These are phyloP conservation scores for Pluvianellus socialis DNA, from an alignment of 2,113 vertebrate genomes.

Conservation along the genomic window DNA sequence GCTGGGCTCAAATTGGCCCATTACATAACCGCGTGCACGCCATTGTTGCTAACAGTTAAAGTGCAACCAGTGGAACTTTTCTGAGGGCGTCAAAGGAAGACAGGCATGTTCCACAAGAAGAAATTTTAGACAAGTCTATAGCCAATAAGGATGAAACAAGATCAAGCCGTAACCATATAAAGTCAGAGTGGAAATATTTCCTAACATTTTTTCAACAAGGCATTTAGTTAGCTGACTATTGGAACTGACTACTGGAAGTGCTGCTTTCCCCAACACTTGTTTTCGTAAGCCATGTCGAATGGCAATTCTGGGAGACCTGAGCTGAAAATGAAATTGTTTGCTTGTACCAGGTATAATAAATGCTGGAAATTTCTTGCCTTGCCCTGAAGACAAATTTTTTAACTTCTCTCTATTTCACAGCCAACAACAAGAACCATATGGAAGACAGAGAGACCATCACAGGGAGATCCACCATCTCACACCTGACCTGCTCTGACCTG, in stretches of 20 bases:
- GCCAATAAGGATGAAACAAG: background rate
- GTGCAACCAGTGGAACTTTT: background rate
- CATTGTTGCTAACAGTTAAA: accelerated
- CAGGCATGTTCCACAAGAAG: background rate
- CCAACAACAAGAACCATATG: background rate
- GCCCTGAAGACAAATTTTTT: background rate
- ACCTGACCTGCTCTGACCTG: background rate
- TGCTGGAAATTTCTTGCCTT: background rate
- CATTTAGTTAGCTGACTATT: background rate
- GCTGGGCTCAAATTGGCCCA: background rate
- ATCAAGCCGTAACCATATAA: background rate
- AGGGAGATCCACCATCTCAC: background rate
- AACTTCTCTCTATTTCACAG: background rate
- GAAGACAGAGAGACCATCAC: background rate
- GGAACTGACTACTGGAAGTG: background rate
- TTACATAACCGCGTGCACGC: background rate
- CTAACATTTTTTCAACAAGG: background rate
- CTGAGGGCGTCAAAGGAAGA: background rate
- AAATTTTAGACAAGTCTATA: background rate
- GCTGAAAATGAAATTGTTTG: background rate
- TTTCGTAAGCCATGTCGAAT: background rate
- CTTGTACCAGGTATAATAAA: background rate
- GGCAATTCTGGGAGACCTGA: background rate
- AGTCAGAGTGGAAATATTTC: background rate
- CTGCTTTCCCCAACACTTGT: background rate